Conservation (phyloP, 2,888 invertebrate genomes). For the Neoitamus cyanurus region DNA sequence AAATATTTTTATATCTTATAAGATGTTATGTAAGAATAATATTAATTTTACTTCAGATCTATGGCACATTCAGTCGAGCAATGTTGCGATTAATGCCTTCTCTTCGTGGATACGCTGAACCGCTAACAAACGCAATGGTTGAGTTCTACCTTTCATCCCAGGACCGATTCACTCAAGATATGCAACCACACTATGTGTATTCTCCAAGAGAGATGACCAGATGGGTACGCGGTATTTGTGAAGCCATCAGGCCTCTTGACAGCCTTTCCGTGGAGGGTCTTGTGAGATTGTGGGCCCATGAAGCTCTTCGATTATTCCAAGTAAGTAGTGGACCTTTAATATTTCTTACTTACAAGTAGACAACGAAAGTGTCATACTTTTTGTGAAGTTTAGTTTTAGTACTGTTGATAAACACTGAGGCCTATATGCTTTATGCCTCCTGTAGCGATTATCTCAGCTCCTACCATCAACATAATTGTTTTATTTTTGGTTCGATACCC, state of each 20-base stretch:
- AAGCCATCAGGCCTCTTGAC: conserved; percentile 95
- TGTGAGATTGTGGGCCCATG: conserved; percentile 99
- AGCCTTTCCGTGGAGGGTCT: conserved; percentile 91
- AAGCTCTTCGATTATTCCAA: conserved; percentile 97
- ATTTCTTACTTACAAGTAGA: too few species aligned
- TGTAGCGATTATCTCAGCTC: too few species aligned
- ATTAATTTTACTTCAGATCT: conserved; percentile 74
- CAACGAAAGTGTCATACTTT: too few species aligned
- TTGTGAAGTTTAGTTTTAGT: too few species aligned
- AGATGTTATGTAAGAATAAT: conserved; percentile 31
- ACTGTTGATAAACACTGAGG: too few species aligned
- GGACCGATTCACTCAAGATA: conserved; percentile 98
- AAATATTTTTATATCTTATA: neutral
- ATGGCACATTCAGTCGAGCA: conserved; percentile 98
- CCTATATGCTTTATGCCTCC: too few species aligned
- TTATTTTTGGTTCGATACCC: too few species aligned
- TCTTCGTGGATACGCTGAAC: conserved; percentile 92
- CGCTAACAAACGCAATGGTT: conserved; percentile 98
- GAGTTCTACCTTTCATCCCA: conserved; percentile 97
- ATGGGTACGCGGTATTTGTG: conserved; percentile 99
- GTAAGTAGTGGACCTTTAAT: neutral
- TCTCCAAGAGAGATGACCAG: conserved; percentile 99
- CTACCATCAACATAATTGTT: too few species aligned
- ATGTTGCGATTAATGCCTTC: conserved; percentile 96
- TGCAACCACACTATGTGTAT: conserved; percentile 99